A percentile compares a stretch with the other conserved stretches of the same genome.
phyloP scores from a whole-genome alignment of 2,797 vertebrate genomes.

The Lagodon rhomboides region DNA sequence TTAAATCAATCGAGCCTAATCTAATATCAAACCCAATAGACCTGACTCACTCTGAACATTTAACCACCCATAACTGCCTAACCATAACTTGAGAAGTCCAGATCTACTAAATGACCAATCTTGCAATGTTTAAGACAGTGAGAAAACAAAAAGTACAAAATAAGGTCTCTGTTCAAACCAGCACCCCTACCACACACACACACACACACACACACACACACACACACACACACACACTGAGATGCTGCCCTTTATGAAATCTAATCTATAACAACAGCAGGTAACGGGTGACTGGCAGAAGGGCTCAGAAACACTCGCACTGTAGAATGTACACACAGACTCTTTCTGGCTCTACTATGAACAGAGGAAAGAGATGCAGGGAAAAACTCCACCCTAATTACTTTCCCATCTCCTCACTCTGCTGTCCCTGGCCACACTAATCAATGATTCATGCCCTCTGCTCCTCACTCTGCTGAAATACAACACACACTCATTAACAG shows the following conservation, averaged over 20 bases:
- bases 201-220: not conserved
- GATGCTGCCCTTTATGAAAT: not conserved
- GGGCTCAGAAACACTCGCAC: not conserved
- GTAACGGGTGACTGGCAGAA: not conserved
- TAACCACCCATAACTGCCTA: not conserved
- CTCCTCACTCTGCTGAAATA: slow-evolving; percentile 6
- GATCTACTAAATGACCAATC: no score
- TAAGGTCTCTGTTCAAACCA: not conserved
- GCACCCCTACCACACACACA: not conserved
- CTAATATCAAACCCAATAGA: no score
- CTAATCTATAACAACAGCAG: slow-evolving; percentile 7
- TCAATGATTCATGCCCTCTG: slow-evolving; percentile 43
- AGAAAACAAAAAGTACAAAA: no score
- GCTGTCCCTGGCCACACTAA: slow-evolving; percentile 7
- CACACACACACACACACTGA: no score
- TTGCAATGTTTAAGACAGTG: no score
- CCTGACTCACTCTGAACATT: not conserved
- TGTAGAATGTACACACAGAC: not conserved
- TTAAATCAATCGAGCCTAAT: no score
- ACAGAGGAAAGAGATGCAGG: slow-evolving; percentile 16
- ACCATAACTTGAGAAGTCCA: no score
- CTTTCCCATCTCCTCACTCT: slow-evolving; percentile 23
- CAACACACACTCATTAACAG: not conserved
- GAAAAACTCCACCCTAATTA: slow-evolving; percentile 29
- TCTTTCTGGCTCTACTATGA: not conserved